phyloP scores from a whole-genome alignment of 2,888 invertebrate genomes.

The Syritta pipiens region DNA sequence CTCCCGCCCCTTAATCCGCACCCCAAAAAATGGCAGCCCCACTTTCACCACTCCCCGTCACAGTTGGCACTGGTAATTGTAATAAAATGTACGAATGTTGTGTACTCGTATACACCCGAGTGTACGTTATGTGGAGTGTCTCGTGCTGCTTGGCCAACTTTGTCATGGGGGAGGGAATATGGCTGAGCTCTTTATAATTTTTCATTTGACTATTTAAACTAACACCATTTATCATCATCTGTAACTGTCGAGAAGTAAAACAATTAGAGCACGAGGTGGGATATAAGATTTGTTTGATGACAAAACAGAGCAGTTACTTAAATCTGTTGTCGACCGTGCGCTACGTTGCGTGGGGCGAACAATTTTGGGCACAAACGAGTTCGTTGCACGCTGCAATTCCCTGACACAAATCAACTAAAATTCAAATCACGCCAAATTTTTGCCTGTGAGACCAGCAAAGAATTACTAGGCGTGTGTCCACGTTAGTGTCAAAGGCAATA shows the following conservation, averaged over 20 bases:
- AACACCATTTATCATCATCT: constrained; percentile 57
- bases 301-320: not conserved
- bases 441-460: no score
- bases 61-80: constrained; percentile 34
- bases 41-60: constrained; percentile 4
- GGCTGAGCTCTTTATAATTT: constrained; percentile 43
- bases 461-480: no score
- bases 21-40: not conserved
- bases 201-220: constrained; percentile 52
- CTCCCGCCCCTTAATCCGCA: not conserved
- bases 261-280: constrained; percentile 17
- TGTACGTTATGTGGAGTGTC: not conserved
- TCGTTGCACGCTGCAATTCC: no score
- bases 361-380: no score
- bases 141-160: constrained; percentile 21
- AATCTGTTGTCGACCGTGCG: not conserved
- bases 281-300: not conserved
- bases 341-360: not conserved
- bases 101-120: constrained; percentile 16
- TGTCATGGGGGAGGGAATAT: constrained; percentile 1
- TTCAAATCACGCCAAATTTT: no score
- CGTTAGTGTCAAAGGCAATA: no score
- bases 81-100: constrained; percentile 45
- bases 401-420: no score
- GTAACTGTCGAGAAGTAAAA: constrained; percentile 53